Percentiles rank a stretch among this genome's conserved stretches.
Evolutionary conservation across 2,888 invertebrate species (phyloP).

Genomic region (Torymus auratus): DNA sequence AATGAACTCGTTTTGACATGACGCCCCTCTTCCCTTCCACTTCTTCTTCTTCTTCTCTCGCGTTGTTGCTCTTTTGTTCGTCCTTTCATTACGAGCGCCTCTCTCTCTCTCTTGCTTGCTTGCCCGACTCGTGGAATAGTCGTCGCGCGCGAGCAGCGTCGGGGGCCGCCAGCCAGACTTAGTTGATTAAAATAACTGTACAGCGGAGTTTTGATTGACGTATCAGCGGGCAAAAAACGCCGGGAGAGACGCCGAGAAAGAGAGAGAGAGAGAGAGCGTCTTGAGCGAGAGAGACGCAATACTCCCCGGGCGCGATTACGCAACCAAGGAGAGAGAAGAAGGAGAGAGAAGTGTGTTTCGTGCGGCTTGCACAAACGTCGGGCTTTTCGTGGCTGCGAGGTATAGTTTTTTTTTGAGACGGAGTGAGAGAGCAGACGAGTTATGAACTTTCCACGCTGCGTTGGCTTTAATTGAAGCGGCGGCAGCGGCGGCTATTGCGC

Average conservation of each 20-base stretch:
- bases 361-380: constrained; percentile 35
- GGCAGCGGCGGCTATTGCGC: no score
- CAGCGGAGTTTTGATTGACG: constrained; percentile 69
- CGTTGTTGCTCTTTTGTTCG: constrained; percentile 48
- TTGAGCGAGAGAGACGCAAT: constrained; percentile 45
- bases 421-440: neutral
- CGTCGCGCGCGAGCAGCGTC: neutral
- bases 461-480: no score
- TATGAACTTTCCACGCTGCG: no score
- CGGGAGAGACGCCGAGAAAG: constrained; percentile 5
- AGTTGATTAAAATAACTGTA: constrained; percentile 72
- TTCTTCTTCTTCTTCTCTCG: constrained; percentile 15
- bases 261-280: neutral
- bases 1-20: constrained; percentile 73
- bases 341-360: constrained; percentile 1
- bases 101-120: constrained; percentile 40
- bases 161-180: constrained; percentile 60
- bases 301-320: constrained; percentile 62
- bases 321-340: constrained; percentile 50
- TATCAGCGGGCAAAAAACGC: constrained; percentile 63
- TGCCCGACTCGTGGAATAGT: constrained; percentile 38
- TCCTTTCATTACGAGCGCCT: constrained; percentile 54
- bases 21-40: constrained; percentile 56
- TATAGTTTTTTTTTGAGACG: neutral
- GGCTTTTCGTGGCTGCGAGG: neutral